A percentile compares a stretch with the other conserved stretches of the same genome.
phyloP scores from a whole-genome alignment of 2,113 vertebrate genomes.

The Alligator mississippiensis region DNA sequence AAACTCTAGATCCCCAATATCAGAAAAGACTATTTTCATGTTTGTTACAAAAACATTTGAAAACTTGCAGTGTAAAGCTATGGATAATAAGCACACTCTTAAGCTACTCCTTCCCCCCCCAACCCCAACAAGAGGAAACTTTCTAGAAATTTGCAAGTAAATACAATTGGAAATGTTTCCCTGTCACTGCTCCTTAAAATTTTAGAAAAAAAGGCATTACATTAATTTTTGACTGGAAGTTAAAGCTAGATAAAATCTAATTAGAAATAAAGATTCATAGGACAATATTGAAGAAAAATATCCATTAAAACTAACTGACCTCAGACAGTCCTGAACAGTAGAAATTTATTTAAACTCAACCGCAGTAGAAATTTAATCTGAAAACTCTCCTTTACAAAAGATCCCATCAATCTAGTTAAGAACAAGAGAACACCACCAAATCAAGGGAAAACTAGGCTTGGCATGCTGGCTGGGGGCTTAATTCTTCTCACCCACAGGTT shows the following conservation, averaged over 20 bases:
- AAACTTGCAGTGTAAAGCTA: background rate
- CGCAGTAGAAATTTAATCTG: background rate
- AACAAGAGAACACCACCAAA: background rate
- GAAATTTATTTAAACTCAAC: background rate
- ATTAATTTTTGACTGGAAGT: background rate
- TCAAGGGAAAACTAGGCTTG: background rate
- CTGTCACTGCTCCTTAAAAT: background rate
- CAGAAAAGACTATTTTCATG: background rate
- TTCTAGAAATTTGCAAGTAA: no score
- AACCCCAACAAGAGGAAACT: no score
- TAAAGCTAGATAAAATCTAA: background rate
- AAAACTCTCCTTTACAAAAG: background rate
- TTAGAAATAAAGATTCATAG: background rate
- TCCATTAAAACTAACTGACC: background rate
- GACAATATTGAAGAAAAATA: background rate
- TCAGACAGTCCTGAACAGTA: no score
- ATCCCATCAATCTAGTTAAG: background rate
- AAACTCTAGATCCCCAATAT: background rate
- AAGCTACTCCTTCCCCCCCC: background rate
- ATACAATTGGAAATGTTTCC: no score
- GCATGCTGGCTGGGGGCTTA: background rate
- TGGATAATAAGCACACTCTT: rapidly evolving
- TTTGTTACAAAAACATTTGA: background rate
- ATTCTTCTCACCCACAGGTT: no score
- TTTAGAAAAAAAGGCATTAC: background rate